Evolutionary conservation across 2,888 invertebrate genomes (phyloP).

Genomic region (Abrostola triplasia): DNA sequence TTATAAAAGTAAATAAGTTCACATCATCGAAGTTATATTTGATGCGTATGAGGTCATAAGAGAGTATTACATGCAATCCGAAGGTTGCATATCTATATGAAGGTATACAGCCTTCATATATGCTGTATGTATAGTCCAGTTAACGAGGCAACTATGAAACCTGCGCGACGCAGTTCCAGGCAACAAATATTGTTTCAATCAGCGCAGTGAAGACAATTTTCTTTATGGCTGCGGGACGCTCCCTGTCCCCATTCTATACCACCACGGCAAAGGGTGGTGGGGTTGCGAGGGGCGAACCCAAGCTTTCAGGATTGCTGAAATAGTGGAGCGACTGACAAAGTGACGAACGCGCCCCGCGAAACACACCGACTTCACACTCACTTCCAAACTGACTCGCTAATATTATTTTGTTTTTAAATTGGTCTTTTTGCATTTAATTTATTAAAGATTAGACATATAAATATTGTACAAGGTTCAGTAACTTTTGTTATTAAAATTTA

Average conservation of each 20-base stretch:
- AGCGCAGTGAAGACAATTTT: constrained; percentile 82
- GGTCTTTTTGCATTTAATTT: not conserved
- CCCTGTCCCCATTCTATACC: constrained; percentile 82
- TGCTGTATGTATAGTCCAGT: constrained; percentile 12
- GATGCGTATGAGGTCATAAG: not conserved
- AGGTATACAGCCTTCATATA: no score
- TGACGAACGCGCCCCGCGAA: constrained; percentile 68
- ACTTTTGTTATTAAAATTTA: constrained; percentile 2
- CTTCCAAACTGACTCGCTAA: constrained; percentile 16
- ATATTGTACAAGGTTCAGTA: not conserved
- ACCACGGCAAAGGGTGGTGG: constrained; percentile 79
- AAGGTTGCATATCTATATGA: constrained; percentile 7
- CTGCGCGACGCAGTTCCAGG: constrained; percentile 65
- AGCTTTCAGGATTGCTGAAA: constrained; percentile 73
- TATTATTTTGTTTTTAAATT: constrained; percentile 11
- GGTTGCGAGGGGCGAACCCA: constrained; percentile 65
- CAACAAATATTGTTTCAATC: constrained; percentile 84
- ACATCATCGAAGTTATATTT: not conserved
- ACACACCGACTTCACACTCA: constrained; percentile 35
- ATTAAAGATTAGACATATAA: not conserved
- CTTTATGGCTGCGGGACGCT: constrained; percentile 83
- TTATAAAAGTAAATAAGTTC: no score
- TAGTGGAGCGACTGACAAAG: constrained; percentile 69
- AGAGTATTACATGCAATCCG: not conserved
- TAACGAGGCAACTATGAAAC: constrained; percentile 43